A percentile compares a stretch with the other conserved stretches of the same genome.
Conservation (phyloP, 2,888 invertebrate genomes). For the Steinernema hermaphroditum region DNA sequence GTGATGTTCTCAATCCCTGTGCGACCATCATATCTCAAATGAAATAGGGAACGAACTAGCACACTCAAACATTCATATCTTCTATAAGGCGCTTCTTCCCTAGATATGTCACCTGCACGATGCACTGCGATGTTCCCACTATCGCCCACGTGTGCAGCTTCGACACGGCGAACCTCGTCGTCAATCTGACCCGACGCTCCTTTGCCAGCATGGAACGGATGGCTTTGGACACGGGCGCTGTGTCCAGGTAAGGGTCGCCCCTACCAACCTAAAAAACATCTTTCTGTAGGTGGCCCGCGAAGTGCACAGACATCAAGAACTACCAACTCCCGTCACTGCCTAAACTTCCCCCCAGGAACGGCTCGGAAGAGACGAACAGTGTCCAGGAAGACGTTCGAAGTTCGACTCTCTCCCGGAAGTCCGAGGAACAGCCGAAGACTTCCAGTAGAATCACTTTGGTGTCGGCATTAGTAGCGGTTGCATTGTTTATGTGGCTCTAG, state of each 20-base stretch:
- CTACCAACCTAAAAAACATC: not conserved
- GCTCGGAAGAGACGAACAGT: not conserved
- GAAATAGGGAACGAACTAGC: too few species aligned
- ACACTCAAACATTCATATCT: too few species aligned
- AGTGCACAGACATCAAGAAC: conserved; percentile 62
- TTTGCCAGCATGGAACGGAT: conserved; percentile 61
- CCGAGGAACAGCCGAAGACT: not conserved
- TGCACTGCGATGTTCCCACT: conserved; percentile 62
- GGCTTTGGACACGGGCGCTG: conserved; percentile 62
- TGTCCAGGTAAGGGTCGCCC: conserved; percentile 46
- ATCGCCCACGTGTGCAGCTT: conserved; percentile 61
- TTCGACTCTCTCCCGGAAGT: not conserved
- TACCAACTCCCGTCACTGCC: conserved; percentile 39
- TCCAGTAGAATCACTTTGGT: not conserved
- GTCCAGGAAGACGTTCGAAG: not conserved
- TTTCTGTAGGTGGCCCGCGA: conserved; percentile 58
- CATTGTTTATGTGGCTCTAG: not conserved
- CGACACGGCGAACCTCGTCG: conserved; percentile 61
- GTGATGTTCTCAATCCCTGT: too few species aligned
- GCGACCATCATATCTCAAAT: not conserved
- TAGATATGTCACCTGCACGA: conserved; percentile 61
- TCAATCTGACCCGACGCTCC: conserved; percentile 50
- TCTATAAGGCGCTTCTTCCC: too few species aligned
- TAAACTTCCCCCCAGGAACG: conserved; percentile 2
- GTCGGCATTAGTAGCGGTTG: not conserved